These are phyloP conservation scores for Muscicapa adusta DNA, from an alignment of 2,113 vertebrate genomes.

Conservation along the genomic window DNA sequence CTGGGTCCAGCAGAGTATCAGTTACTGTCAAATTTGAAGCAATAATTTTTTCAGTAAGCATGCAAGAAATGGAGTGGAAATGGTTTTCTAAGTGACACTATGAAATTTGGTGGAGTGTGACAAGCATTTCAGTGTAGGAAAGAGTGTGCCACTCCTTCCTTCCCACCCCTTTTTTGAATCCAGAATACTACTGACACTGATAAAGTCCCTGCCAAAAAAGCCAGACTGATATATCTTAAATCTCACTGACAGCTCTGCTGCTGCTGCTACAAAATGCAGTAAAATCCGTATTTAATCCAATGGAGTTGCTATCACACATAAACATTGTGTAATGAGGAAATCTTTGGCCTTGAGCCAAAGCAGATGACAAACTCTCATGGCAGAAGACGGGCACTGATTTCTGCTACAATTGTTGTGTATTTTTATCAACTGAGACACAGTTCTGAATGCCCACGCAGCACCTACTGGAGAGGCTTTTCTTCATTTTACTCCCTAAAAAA, in stretches of 20 bases:
- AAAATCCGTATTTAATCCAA: not conserved
- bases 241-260: not conserved
- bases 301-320: not conserved
- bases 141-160: not conserved
- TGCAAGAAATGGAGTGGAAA: slow-evolving; percentile 11
- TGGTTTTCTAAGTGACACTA: not conserved
- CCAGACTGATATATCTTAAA: not conserved
- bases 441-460: not conserved
- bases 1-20: not conserved
- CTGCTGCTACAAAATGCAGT: slow-evolving; percentile 1
- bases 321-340: not conserved
- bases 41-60: slow-evolving; percentile 34
- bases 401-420: not conserved
- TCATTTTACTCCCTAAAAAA: not conserved
- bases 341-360: not conserved
- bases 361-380: not conserved
- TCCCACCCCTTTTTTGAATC: not conserved
- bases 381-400: not conserved
- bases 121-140: not conserved
- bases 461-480: not conserved
- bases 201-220: slow-evolving; percentile 16
- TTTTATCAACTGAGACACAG: not conserved
- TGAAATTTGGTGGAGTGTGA: not conserved
- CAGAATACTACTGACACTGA: not conserved
- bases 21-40: slow-evolving; percentile 11